Percentiles rank a stretch among this genome's conserved stretches.
Evolutionary conservation across 1,140 invertebrate species (phyloP).

Genomic region (Brachionus rotundiformis): DNA sequence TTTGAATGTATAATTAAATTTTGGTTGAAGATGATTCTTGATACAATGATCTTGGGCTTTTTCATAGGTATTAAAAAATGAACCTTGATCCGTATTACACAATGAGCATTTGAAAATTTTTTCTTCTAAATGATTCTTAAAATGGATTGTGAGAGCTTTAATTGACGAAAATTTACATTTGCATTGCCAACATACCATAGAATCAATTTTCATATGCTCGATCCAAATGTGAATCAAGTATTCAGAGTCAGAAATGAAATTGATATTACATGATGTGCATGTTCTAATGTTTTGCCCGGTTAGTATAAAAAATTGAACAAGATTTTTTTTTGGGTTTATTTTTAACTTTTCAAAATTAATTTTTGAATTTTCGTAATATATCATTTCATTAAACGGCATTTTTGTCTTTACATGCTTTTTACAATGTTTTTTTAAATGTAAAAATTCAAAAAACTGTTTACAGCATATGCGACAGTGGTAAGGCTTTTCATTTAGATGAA

Average conservation of each 20-base stretch:
- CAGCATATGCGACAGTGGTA: slow-evolving; percentile 10
- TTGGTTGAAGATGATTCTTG: not conserved
- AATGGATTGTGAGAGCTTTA: slow-evolving; percentile 1
- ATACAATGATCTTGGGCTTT: not conserved
- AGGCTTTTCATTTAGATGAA: slow-evolving; percentile 37
- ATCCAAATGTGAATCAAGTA: slow-evolving; percentile 9
- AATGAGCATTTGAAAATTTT: not conserved
- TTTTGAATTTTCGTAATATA: slow-evolving; percentile 17
- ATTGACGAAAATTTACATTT: not conserved
- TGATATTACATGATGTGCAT: not conserved
- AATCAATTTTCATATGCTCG: not conserved
- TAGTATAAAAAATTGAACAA: not conserved
- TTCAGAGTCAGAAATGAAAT: not conserved
- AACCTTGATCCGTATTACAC: not conserved
- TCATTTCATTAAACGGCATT: not conserved
- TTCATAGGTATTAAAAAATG: not conserved
- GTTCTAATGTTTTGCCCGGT: not conserved
- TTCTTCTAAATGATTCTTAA: not conserved
- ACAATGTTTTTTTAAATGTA: slow-evolving; percentile 10
- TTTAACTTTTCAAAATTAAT: too few relatives aligned
- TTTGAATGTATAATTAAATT: not conserved
- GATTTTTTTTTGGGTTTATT: not conserved
- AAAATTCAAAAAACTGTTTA: not conserved
- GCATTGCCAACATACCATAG: not conserved
- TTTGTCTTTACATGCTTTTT: not conserved